Conservation (phyloP, 53 echinoderm and acorn worm genomes). For the Zoroaster sp. region DNA sequence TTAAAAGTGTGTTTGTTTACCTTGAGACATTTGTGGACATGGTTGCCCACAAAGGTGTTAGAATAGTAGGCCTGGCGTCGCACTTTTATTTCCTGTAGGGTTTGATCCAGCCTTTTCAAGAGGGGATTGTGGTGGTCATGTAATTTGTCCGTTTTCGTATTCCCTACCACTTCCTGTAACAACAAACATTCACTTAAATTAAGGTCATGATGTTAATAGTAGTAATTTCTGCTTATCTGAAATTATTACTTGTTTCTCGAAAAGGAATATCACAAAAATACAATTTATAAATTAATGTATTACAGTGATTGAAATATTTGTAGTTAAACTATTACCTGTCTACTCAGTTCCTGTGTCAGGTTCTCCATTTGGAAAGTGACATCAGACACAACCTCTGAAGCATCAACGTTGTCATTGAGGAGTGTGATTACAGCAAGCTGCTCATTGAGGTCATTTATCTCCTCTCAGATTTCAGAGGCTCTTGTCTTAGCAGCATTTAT, state of each 20-base stretch:
- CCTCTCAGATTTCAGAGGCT: background rate
- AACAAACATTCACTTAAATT: too few relatives aligned
- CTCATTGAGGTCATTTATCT: background rate
- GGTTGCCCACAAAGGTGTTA: slow-evolving; percentile 6
- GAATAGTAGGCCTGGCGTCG: background rate
- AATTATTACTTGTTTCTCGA: too few relatives aligned
- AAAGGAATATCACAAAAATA: too few relatives aligned
- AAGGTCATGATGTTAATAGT: too few relatives aligned
- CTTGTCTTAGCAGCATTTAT: background rate
- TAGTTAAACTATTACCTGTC: too few relatives aligned
- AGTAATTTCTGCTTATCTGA: background rate
- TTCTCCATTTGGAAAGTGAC: background rate
- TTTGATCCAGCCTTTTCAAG: background rate
- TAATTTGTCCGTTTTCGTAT: background rate
- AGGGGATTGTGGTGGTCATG: background rate
- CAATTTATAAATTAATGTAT: background rate
- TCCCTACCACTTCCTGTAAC: background rate
- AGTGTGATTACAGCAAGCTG: background rate
- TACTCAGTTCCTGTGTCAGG: background rate
- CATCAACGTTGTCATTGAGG: slow-evolving; percentile 2
- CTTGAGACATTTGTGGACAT: slow-evolving; percentile 10
- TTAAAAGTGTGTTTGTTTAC: too few relatives aligned
- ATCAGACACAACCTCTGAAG: background rate
- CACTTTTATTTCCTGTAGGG: background rate
- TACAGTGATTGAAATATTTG: too few relatives aligned